phyloP scores from a whole-genome alignment of 2,797 vertebrate genomes.

The Tragelaphus eurycerus region DNA sequence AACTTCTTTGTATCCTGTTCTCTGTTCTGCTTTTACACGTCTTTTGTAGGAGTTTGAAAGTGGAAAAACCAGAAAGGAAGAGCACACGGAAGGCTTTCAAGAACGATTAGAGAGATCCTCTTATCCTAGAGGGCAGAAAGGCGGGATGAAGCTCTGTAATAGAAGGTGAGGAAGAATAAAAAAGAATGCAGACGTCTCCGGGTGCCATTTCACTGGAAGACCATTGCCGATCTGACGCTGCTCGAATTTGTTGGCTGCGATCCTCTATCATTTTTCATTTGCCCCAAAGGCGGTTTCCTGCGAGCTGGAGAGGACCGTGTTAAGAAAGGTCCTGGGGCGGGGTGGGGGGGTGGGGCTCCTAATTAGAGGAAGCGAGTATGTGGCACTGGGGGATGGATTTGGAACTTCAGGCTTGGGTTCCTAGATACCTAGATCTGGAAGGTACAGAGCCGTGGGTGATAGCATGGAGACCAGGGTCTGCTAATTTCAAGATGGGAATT shows the following conservation, averaged over 20 bases:
- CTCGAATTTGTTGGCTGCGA: background rate
- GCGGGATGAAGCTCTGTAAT: background rate
- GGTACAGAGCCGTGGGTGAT: background rate
- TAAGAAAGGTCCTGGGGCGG: background rate
- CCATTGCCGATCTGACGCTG: background rate
- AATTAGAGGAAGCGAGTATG: background rate
- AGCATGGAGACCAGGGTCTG: background rate
- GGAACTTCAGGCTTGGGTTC: background rate
- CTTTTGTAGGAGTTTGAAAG: background rate
- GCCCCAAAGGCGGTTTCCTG: background rate
- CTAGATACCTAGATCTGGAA: background rate
- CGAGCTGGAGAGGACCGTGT: background rate
- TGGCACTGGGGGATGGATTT: background rate
- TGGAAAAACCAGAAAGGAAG: background rate
- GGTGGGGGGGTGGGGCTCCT: no score
- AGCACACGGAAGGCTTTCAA: background rate
- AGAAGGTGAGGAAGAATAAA: background rate
- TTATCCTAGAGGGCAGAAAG: background rate
- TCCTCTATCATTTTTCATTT: background rate
- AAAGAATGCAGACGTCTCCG: background rate
- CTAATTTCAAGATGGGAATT: background rate
- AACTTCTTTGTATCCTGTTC: conserved; percentile 56
- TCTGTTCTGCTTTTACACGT: background rate
- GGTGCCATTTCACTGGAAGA: background rate
- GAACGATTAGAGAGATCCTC: background rate